Evolutionary conservation across 2,113 vertebrate genomes (phyloP), one percentile per base, ranked within the genome.

Genomic region (Aphyosemion australe): DNA sequence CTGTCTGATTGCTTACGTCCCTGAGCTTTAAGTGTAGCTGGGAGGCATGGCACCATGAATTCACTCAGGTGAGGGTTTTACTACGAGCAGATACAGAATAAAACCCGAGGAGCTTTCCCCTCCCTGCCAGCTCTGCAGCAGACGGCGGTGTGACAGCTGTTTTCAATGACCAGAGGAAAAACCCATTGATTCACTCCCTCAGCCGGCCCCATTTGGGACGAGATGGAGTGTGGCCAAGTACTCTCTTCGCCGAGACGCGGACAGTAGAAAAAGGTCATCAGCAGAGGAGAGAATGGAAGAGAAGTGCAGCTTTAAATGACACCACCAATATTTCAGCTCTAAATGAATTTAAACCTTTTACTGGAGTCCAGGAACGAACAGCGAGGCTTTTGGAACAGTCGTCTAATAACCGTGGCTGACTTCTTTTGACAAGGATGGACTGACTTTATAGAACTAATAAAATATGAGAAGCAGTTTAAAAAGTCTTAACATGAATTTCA

Each of bases 221-320:
- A 85, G 78, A 86, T 86, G 86, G 84, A 88, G 81, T 73, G 85
- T 74, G 65, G 79, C 88, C 88, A 84, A 75, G 81, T 72, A 54
- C 55, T 69, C 64, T 69, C 43, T 68, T 43, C 58, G 39, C 62
- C 31, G 70, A 87, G 59, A 79, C 18, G 26, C 69, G 77, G 87
- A 84, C 83, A 79, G 80, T 72, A 61, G 71, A 54, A 51, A 82
- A 84, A 86, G 84, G 90, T 88, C 85, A 85, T 71, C 26, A 43
- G 41, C 46, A 8, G 20, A 66, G 53, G 49, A 52, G 61, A 32
- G 59, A 69, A 66, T 48, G 55, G 46, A 82, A 49, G 52, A 56
- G 64, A 77, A 54, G 59, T 34, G 43, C 41, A 13, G 59, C 60
- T 75, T 72, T 59, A 80, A 73, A 64, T 83, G 80, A 81, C 72